phyloP scores from a whole-genome alignment of 2,113 vertebrate genomes.

The Ancistrus triradiatus region DNA sequence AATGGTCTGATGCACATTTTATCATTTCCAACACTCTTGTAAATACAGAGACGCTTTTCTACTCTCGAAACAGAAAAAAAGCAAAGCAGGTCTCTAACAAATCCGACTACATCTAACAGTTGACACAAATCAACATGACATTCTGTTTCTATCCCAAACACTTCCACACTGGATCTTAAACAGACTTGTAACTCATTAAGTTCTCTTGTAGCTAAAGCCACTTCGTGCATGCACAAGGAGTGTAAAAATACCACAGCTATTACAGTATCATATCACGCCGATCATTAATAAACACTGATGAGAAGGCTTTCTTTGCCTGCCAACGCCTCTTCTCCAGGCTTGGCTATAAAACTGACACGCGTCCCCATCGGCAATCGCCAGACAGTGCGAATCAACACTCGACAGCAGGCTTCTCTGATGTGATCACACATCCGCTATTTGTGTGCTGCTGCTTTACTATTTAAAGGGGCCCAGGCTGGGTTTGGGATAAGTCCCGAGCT shows the following conservation, averaged over 20 bases:
- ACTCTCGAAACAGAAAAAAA: too few relatives aligned
- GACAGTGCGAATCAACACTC: conserved; percentile 55
- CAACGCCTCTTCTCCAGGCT: conserved; percentile 53
- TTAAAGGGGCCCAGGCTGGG: conserved; percentile 37
- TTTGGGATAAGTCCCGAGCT: conserved; percentile 25
- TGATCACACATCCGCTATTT: conserved; percentile 46
- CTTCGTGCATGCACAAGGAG: conserved; percentile 34
- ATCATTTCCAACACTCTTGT: too few relatives aligned
- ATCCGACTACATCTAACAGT: conserved; percentile 41
- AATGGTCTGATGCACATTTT: too few relatives aligned
- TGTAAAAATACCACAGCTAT: conserved; percentile 51
- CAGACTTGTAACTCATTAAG: conserved; percentile 56
- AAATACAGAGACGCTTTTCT: too few relatives aligned
- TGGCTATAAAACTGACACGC: conserved; percentile 48
- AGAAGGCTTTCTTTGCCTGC: conserved; percentile 49
- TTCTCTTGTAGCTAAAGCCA: conserved; percentile 36
- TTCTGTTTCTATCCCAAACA: conserved; percentile 50
- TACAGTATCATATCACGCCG: conserved; percentile 50
- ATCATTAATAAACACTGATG: conserved; percentile 59
- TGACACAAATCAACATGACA: conserved; percentile 36
- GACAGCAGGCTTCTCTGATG: conserved; percentile 51
- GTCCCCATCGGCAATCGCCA: conserved; percentile 48
- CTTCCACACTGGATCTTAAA: conserved; percentile 48
- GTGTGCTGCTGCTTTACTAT: conserved; percentile 41
- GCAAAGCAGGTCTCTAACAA: conserved; percentile 2